Percentiles rank a stretch among this genome's conserved stretches.
These are phyloP conservation scores for Phyllostomus hastatus DNA, from an alignment of 2,113 vertebrate genomes.

Conservation along the genomic window DNA sequence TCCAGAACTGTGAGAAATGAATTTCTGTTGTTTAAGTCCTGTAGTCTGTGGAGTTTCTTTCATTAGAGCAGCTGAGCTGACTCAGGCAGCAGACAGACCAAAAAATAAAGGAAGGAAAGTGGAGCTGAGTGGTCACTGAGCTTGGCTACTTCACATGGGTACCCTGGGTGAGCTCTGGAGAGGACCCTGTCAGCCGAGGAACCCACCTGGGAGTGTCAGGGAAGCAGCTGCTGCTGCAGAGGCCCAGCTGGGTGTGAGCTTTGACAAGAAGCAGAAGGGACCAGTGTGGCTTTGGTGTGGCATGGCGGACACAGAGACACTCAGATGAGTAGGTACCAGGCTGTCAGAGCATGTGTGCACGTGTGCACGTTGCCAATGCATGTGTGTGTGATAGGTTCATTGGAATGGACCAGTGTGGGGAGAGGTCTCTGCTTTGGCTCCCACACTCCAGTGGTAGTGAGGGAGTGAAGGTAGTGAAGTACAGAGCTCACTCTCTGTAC, in stretches of 20 bases:
- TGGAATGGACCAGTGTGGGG: no score
- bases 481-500: no score
- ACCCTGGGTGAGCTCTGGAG: not conserved
- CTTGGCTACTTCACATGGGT: not conserved
- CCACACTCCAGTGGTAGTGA: not conserved
- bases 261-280: not conserved
- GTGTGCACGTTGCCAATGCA: not conserved
- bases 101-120: not conserved
- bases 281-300: not conserved
- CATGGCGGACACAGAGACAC: not conserved
- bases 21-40: not conserved
- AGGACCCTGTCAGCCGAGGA: not conserved
- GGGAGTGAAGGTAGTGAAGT: no score
- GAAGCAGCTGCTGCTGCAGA: not conserved
- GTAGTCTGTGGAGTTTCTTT: not conserved
- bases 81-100: not conserved
- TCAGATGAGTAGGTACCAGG: not conserved
- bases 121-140: not conserved
- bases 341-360: accelerated
- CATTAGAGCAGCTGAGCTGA: not conserved
- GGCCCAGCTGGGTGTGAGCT: not conserved
- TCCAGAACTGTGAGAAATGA: not conserved
- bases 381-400: not conserved
- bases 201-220: not conserved
- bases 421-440: not conserved